Conservation (phyloP, 2,797 vertebrate genomes). For the Trachurus trachurus region DNA sequence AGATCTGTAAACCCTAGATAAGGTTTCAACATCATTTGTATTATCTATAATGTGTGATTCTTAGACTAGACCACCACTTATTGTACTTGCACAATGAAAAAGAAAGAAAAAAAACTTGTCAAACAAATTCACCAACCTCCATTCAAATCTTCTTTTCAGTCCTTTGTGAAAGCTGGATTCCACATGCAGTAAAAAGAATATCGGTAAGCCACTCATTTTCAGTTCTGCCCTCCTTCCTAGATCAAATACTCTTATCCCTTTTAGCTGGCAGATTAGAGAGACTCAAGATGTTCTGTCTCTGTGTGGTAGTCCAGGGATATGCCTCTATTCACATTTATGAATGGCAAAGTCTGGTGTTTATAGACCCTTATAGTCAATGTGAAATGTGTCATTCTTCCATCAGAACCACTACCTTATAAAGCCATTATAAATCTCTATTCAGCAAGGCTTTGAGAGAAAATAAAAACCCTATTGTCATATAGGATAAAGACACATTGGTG, state of each 20-base stretch:
- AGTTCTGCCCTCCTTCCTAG: constrained; percentile 62
- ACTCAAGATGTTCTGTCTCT: constrained; percentile 78
- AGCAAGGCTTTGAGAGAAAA: background rate
- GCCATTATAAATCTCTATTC: constrained; percentile 21
- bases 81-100: constrained; percentile 9
- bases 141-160: constrained; percentile 42
- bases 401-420: background rate
- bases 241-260: constrained; percentile 79
- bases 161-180: constrained; percentile 57
- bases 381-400: constrained; percentile 25
- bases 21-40: constrained; percentile 28
- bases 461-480: background rate
- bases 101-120: background rate
- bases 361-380: constrained; percentile 1
- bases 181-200: constrained; percentile 56
- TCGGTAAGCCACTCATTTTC: constrained; percentile 52
- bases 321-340: constrained; percentile 59
- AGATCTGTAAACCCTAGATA: constrained; percentile 20
- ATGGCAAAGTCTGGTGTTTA: constrained; percentile 36
- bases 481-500: background rate
- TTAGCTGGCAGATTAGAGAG: constrained; percentile 80
- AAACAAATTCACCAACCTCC: constrained; percentile 28
- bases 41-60: constrained; percentile 12
- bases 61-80: constrained; percentile 3
- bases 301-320: constrained; percentile 53